Conservation (phyloP, 2,113 vertebrate genomes). For the Zingel zingel region DNA sequence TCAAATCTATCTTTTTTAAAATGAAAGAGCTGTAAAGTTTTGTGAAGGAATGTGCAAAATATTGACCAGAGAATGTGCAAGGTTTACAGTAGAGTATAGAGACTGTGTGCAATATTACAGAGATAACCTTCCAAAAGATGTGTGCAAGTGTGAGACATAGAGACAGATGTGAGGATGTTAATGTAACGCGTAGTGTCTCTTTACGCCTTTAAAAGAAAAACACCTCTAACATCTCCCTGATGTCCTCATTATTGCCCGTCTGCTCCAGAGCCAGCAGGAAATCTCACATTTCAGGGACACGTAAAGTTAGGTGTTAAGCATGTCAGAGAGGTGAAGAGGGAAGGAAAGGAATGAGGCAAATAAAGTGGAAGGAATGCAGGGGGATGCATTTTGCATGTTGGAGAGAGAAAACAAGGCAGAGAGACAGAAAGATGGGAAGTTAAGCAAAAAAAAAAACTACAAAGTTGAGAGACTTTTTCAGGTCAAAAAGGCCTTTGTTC, state of each 20-base stretch:
- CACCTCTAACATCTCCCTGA: constrained; percentile 37
- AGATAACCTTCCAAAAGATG: too few species aligned
- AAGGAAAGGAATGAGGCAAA: constrained; percentile 3
- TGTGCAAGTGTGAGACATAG: too few species aligned
- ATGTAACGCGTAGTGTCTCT: not conserved
- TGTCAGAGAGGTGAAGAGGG: constrained; percentile 16
- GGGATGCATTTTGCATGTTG: constrained; percentile 11
- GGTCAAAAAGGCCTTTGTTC: not conserved
- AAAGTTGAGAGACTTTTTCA: not conserved
- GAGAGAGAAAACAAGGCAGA: not conserved
- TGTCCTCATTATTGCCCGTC: constrained; percentile 47
- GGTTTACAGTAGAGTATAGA: too few species aligned
- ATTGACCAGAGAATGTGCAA: too few species aligned
- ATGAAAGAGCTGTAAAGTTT: too few species aligned
- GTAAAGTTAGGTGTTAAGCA: constrained; percentile 1
- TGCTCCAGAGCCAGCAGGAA: constrained; percentile 29
- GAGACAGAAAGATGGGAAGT: not conserved
- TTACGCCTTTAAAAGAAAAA: constrained; percentile 37
- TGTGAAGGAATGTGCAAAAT: too few species aligned
- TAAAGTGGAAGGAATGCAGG: constrained; percentile 10
- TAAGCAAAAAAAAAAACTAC: not conserved
- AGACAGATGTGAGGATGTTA: too few species aligned
- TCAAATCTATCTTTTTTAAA: too few species aligned
- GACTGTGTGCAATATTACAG: too few species aligned
- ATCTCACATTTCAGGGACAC: constrained; percentile 36